A percentile compares a stretch with the other conserved stretches of the same genome.
phyloP scores from a whole-genome alignment of 2,797 vertebrate genomes.

The Knipowitschia caucasica region DNA sequence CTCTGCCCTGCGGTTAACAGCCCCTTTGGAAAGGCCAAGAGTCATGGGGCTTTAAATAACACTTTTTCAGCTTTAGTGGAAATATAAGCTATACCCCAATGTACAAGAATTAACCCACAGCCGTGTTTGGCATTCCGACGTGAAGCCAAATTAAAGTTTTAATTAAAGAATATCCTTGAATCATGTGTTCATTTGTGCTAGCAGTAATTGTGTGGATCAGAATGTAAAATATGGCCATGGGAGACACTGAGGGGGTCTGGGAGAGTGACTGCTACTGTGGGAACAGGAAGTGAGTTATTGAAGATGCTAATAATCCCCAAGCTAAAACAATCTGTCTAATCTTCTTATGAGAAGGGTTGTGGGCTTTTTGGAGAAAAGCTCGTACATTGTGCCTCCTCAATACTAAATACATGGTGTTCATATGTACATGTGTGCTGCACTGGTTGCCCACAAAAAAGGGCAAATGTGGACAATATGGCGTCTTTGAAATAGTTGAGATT shows the following conservation, averaged over 20 bases:
- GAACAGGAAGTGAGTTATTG: conserved; percentile 77
- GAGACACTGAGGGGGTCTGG: conserved; percentile 44
- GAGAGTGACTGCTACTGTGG: conserved; percentile 55
- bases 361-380: conserved; percentile 11
- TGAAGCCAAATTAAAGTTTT: conserved; percentile 11
- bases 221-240: conserved; percentile 30
- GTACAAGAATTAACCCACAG: conserved; percentile 41
- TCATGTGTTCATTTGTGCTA: conserved; percentile 22
- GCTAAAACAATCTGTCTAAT: conserved; percentile 65
- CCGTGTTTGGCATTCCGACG: conserved; percentile 13
- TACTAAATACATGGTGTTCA: background rate
- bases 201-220: conserved; percentile 24
- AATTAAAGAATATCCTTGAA: conserved; percentile 29
- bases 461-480: too few species aligned
- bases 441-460: too few species aligned
- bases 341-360: conserved; percentile 40
- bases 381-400: conserved; percentile 12
- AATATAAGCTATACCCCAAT: conserved; percentile 37
- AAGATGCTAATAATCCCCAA: conserved; percentile 54
- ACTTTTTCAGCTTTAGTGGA: conserved; percentile 37
- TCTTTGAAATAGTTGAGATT: too few species aligned
- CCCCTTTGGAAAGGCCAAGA: conserved; percentile 32
- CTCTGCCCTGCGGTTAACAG: conserved; percentile 48
- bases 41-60: conserved; percentile 45
- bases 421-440: background rate